Conservation (phyloP, 2,888 invertebrate species). For the Rhagonycha fulva region DNA sequence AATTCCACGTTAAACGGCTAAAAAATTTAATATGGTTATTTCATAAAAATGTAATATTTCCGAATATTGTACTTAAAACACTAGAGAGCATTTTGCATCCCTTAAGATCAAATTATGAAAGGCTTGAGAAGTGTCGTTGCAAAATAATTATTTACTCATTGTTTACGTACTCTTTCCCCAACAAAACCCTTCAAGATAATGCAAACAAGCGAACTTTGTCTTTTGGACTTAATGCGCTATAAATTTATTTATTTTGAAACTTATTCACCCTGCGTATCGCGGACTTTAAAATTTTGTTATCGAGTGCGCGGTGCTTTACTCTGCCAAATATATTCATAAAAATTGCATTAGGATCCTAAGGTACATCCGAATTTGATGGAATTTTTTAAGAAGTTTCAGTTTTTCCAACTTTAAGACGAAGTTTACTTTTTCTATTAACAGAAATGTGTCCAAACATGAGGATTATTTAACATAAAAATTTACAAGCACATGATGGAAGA, state of each 20-base stretch:
- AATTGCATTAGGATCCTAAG: not conserved
- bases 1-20: no score
- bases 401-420: not conserved
- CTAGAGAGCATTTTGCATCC: no score
- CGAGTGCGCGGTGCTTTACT: not conserved
- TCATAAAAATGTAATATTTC: no score
- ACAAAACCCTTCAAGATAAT: not conserved
- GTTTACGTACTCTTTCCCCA: not conserved
- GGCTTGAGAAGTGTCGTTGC: no score
- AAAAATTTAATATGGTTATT: no score
- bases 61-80: no score
- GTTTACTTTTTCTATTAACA: not conserved
- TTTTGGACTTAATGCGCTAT: not conserved
- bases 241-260: not conserved
- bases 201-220: not conserved
- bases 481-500: not conserved
- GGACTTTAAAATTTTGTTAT: not conserved
- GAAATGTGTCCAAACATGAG: not conserved
- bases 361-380: not conserved
- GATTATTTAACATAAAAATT: not conserved
- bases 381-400: not conserved
- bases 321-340: not conserved
- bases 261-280: not conserved
- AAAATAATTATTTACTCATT: not conserved
- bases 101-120: no score